A percentile compares a stretch with the other conserved stretches of the same genome.
These are phyloP conservation scores for Synchiropus splendidus DNA, from an alignment of 2,113 vertebrate genomes.

Conservation along the genomic window DNA sequence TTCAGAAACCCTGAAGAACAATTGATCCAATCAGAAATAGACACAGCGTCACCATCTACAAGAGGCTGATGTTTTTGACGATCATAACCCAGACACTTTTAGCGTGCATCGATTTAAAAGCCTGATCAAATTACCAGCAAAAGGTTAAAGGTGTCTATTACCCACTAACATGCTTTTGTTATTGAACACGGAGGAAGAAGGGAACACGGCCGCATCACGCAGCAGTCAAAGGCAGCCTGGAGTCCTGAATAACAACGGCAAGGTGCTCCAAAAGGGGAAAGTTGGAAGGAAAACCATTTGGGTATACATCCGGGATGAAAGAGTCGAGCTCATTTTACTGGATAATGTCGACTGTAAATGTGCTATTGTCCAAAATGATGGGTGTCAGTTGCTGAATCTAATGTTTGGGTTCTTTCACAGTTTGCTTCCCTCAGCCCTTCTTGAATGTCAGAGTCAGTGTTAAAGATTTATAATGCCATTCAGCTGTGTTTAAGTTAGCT, in stretches of 20 bases:
- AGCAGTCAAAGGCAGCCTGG: constrained; percentile 38
- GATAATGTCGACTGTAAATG: no score
- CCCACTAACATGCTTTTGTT: constrained; percentile 51
- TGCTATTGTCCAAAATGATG: no score
- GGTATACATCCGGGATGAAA: constrained; percentile 1
- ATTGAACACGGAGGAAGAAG: constrained; percentile 34
- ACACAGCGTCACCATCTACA: constrained; percentile 19
- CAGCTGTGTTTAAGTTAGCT: no score
- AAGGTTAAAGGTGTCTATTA: constrained; percentile 65
- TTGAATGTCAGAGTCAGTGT: no score
- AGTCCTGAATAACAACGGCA: constrained; percentile 35
- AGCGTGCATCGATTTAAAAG: constrained; percentile 50
- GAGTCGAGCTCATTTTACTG: no score
- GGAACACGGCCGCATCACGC: constrained; percentile 30
- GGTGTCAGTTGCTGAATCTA: no score
- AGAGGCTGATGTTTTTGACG: constrained; percentile 20
- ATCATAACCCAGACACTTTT: constrained; percentile 42
- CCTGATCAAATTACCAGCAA: constrained; percentile 58
- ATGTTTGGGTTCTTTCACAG: no score
- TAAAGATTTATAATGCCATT: no score
- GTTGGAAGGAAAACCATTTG: constrained; percentile 18
- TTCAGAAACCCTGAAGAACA: constrained; percentile 32
- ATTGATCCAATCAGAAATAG: constrained; percentile 36
- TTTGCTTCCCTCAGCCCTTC: no score
- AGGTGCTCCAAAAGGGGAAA: constrained; percentile 25